Percentiles rank a stretch among this genome's conserved stretches.
These are phyloP conservation scores for Melanotaenia trifasciata DNA, from an alignment of 2,797 vertebrate genomes.

Conservation along the genomic window DNA sequence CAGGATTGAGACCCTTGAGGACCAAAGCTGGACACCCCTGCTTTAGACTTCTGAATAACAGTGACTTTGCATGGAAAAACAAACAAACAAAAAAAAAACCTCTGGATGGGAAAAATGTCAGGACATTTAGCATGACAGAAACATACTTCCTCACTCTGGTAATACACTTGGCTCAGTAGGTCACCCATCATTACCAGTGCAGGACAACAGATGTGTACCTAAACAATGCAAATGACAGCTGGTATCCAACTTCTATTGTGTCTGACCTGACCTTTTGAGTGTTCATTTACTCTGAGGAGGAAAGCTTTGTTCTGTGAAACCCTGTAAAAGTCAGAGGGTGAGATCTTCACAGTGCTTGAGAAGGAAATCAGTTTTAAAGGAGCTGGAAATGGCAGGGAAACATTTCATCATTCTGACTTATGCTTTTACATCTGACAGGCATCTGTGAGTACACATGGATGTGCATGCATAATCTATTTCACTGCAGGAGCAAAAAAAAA, in stretches of 20 bases:
- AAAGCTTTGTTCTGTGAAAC: constrained; percentile 35
- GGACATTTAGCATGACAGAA: constrained; percentile 6
- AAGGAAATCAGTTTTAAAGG: constrained; percentile 69
- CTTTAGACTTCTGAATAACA: neutral
- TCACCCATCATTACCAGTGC: constrained; percentile 42
- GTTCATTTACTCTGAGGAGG: constrained; percentile 23
- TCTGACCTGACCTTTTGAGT: constrained; percentile 56
- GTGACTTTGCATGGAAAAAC: neutral
- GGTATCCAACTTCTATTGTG: constrained; percentile 37
- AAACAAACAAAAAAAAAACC: neutral
- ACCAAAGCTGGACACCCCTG: no score
- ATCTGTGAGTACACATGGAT: constrained; percentile 75
- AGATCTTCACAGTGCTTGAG: constrained; percentile 50
- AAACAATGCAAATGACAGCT: constrained; percentile 58
- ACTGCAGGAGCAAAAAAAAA: constrained; percentile 57
- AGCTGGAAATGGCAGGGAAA: constrained; percentile 53
- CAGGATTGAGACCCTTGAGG: no score
- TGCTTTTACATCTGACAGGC: constrained; percentile 71
- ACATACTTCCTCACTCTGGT: constrained; percentile 14
- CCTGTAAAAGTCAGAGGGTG: constrained; percentile 36
- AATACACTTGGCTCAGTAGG: constrained; percentile 36
- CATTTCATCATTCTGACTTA: constrained; percentile 70
- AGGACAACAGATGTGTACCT: constrained; percentile 39
- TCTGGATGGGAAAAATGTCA: constrained; percentile 11
- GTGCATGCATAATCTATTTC: constrained; percentile 73